phyloP scores from a whole-genome alignment of 2,888 invertebrate species.

The Amblyjoppa fuscipennis region DNA sequence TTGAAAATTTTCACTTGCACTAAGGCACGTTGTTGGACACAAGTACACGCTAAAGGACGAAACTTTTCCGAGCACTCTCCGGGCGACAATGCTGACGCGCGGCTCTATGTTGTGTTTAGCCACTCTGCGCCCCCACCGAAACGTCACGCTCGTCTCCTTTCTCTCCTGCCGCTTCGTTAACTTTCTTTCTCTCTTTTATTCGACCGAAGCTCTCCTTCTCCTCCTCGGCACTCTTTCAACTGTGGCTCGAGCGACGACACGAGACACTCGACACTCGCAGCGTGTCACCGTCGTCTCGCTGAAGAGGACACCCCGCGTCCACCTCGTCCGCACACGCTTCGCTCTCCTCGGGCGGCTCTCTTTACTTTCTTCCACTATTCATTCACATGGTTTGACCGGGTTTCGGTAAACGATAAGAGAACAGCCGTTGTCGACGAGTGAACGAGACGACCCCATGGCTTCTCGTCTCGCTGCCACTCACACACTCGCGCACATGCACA shows the following conservation, averaged over 20 bases:
- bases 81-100: constrained; percentile 10
- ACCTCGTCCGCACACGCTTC: constrained; percentile 36
- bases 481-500: constrained; percentile 49
- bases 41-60: constrained; percentile 4
- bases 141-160: constrained; percentile 31
- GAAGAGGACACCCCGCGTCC: constrained; percentile 44
- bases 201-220: not conserved
- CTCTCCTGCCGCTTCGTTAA: not conserved
- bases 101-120: constrained; percentile 16
- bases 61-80: constrained; percentile 16
- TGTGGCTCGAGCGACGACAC: constrained; percentile 45
- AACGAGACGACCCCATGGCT: constrained; percentile 56
- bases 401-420: constrained; percentile 55
- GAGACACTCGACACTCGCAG: constrained; percentile 40
- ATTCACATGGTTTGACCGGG: constrained; percentile 60
- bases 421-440: constrained; percentile 40
- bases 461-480: constrained; percentile 4
- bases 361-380: constrained; percentile 41
- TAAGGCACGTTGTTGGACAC: constrained; percentile 5
- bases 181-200: constrained; percentile 29
- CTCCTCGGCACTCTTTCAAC: constrained; percentile 16
- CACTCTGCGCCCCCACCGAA: constrained; percentile 41
- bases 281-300: constrained; percentile 60
- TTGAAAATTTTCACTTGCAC: constrained; percentile 12
- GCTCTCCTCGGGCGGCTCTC: constrained; percentile 11